These are phyloP conservation scores for Hydrotaea diabolus DNA, from an alignment of 2,888 invertebrate genomes.

Conservation along the genomic window DNA sequence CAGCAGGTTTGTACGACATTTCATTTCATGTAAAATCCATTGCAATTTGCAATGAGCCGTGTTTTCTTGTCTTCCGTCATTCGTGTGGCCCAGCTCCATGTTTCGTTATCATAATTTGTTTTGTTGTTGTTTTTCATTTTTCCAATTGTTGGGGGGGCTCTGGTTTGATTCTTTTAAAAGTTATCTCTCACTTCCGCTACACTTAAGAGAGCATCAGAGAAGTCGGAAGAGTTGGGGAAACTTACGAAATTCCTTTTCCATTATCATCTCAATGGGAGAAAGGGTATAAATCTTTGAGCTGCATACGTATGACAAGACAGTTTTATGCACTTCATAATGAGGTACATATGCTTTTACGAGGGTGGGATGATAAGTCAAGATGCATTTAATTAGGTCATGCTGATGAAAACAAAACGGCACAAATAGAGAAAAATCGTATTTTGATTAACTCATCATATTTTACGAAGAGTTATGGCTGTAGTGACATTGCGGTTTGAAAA, in stretches of 20 bases:
- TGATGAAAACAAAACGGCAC: too few species aligned
- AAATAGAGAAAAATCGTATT: too few species aligned
- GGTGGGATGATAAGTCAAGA: background rate
- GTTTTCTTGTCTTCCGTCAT: background rate
- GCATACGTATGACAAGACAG: background rate
- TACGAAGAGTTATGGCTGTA: too few species aligned
- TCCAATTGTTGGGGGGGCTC: too few species aligned
- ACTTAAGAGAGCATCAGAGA: background rate
- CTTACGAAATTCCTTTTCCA: too few species aligned
- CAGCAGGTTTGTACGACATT: conserved; percentile 75
- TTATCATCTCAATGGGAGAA: too few species aligned
- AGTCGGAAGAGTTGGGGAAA: too few species aligned
- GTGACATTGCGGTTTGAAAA: too few species aligned
- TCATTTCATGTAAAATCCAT: background rate
- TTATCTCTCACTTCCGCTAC: conserved; percentile 9
- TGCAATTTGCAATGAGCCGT: conserved; percentile 8
- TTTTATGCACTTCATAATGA: background rate
- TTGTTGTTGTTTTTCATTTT: conserved; percentile 23
- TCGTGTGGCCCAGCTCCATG: background rate
- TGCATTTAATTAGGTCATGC: background rate
- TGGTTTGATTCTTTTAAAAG: background rate
- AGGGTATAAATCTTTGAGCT: too few species aligned
- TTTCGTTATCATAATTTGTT: conserved; percentile 3
- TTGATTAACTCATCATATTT: too few species aligned
- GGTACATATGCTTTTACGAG: background rate